Conservation (phyloP, 2,888 invertebrate species). For the Seladonia tumulorum region DNA sequence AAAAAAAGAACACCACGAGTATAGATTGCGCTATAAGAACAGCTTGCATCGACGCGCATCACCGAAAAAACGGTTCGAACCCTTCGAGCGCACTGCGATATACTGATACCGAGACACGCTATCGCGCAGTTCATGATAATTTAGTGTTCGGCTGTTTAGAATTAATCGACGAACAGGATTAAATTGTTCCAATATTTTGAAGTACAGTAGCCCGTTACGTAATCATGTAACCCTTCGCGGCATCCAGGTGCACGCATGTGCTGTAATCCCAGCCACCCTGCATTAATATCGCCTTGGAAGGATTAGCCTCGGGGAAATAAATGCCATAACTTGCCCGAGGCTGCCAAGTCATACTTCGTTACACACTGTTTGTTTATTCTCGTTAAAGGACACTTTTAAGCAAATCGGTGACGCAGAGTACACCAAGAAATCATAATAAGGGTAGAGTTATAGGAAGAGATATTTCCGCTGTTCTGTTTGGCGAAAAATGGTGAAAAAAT, state of each 20-base stretch:
- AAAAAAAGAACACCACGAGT: background rate
- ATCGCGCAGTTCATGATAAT: background rate
- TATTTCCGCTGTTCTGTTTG: too few relatives aligned
- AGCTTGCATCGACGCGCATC: background rate
- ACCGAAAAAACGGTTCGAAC: background rate
- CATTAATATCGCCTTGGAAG: background rate
- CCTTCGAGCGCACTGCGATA: background rate
- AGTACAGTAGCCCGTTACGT: background rate
- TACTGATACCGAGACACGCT: background rate
- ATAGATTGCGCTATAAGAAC: background rate
- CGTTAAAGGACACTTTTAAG: background rate
- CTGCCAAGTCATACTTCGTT: background rate
- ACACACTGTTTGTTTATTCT: background rate
- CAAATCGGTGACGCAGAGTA: background rate
- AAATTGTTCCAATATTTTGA: background rate
- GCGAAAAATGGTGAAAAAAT: too few relatives aligned
- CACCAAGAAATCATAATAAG: background rate
- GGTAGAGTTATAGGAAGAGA: too few relatives aligned
- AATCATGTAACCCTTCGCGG: background rate
- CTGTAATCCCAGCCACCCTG: background rate
- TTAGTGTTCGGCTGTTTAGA: background rate
- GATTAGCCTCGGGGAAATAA: background rate
- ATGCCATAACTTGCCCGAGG: background rate
- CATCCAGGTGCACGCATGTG: background rate
- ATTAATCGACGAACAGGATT: background rate